Base-by-base conservation (phyloP, 2,113 vertebrate genomes). In the Vombatus ursinus region DNA sequence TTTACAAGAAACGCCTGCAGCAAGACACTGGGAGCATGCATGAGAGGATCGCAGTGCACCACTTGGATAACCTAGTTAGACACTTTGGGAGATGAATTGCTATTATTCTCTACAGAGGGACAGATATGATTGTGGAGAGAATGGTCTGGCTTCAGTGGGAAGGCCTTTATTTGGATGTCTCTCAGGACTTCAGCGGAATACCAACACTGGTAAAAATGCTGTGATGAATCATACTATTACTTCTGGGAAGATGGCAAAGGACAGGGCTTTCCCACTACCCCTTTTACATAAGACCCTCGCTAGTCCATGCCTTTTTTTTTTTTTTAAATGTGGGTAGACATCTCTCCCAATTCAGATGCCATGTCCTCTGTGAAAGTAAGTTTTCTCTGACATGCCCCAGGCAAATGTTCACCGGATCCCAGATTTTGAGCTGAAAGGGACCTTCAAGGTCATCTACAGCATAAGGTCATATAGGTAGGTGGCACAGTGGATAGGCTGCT, bases 11-110 rank as follows among this genome's bases (percentile, higher is more conserved):
- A 92, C 7, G 22, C 50, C 90, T 96, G 47, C 77, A 77, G 91
- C 68, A 68, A 96, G 92, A 51, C 28, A 90, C 19, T 54, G 5
- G 89, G 50, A 48, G 25, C 26, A 68, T 50, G 93, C 91, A 94
- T 8, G 19, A 51, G 25, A n/a, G 19, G 89, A 93, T 26, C n/a
- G 84, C 1, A 28, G 8, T 51, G 90, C 51, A 94, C 48, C 8
- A 25, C 22, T 22, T 44, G 50, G 1, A 3, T 8, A 8, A 91
- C n/a, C 91, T 92, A 48, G 50, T 54, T 7, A 52, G 92, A 97
- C 0, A 89, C 84, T 94, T 89, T 50, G 89, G 94, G 92, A 94
- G 93, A 95, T 61, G 37, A 95, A 37, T 93, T 48, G 31, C 48
- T 52, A 2, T 7, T 96, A 93, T 94, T 94, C 48, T 92, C 92